Conservation (phyloP, 2,113 vertebrate genomes). For the Myiagra hebetior region DNA sequence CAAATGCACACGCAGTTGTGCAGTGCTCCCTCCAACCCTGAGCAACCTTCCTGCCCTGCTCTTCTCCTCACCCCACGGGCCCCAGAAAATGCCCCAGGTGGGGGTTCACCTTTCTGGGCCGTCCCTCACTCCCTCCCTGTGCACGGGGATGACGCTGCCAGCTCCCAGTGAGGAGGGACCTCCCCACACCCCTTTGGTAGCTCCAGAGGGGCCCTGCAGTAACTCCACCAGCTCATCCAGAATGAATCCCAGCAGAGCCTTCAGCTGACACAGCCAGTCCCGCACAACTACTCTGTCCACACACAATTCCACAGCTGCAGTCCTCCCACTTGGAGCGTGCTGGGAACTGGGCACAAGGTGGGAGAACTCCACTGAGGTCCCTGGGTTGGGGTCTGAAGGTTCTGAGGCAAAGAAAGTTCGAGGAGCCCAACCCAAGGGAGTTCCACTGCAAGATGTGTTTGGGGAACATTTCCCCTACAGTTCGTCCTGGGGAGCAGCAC, state of each 20-base stretch:
- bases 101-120: neutral
- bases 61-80: neutral
- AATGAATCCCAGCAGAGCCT: neutral
- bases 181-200: neutral
- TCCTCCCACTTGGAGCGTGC: rapidly evolving
- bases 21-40: neutral
- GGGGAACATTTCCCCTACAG: neutral
- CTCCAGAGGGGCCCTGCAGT: neutral
- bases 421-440: neutral
- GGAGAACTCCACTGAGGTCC: neutral
- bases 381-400: neutral
- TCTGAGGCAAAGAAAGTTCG: neutral
- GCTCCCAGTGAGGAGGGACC: neutral
- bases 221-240: neutral
- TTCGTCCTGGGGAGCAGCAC: neutral
- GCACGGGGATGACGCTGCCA: too few species aligned
- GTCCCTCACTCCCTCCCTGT: neutral
- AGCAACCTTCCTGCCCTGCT: neutral
- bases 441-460: neutral
- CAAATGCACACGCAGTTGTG: rapidly evolving
- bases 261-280: neutral
- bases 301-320: neutral
- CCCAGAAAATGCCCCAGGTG: neutral
- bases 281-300: neutral
- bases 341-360: neutral